phyloP scores from a whole-genome alignment of 2,797 vertebrate species.

The Potorous gilbertii region DNA sequence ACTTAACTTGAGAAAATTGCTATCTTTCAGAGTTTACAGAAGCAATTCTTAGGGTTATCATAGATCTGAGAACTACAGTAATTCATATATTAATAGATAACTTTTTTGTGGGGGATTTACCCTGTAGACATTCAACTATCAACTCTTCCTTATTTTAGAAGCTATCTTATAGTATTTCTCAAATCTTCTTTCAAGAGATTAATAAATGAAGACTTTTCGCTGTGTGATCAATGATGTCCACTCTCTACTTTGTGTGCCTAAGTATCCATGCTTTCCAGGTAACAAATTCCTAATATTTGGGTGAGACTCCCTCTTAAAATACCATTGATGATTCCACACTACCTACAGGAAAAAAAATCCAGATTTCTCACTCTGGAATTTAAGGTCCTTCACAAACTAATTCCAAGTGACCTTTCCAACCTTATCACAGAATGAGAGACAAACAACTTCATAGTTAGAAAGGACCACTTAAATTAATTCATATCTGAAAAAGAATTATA shows the following conservation, averaged over 20 bases:
- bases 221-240: background rate
- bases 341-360: background rate
- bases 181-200: background rate
- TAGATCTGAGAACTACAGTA: background rate
- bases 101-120: background rate
- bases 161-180: constrained; percentile 28
- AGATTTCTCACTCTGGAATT: background rate
- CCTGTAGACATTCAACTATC: background rate
- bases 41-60: background rate
- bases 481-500: background rate
- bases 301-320: background rate
- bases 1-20: background rate
- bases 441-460: background rate
- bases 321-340: background rate
- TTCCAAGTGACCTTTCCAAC: background rate
- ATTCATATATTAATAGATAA: background rate
- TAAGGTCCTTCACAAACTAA: background rate
- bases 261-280: constrained; percentile 1
- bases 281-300: background rate
- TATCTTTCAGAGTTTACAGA: background rate
- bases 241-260: constrained; percentile 38
- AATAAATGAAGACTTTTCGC: constrained; percentile 21
- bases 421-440: background rate
- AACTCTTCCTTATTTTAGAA: constrained; percentile 38
- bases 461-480: background rate